Percentiles rank a stretch among this genome's conserved stretches.
Evolutionary conservation across 2,113 vertebrate species (phyloP).

Genomic region (Myotis brandtii): DNA sequence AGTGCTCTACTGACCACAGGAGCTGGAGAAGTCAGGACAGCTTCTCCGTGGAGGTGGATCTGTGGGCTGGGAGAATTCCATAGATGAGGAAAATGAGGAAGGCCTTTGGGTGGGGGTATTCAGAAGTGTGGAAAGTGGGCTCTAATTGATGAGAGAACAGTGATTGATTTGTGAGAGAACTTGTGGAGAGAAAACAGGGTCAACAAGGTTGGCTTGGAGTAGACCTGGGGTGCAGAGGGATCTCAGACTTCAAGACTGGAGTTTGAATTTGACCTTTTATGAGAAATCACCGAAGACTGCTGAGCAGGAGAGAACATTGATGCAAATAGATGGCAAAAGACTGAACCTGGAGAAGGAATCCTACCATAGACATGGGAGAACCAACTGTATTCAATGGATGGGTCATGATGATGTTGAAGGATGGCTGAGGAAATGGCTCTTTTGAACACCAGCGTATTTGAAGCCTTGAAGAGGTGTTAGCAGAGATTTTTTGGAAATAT

Average conservation of each 20-base stretch:
- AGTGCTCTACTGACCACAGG: fast-evolving
- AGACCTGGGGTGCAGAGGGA: not conserved
- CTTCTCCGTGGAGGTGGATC: too few species aligned
- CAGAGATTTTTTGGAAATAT: not conserved
- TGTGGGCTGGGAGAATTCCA: not conserved
- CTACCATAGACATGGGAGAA: fast-evolving
- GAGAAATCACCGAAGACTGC: not conserved
- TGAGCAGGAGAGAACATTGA: not conserved
- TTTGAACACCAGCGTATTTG: not conserved
- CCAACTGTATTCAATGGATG: fast-evolving
- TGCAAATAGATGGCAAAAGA: not conserved
- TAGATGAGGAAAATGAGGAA: not conserved
- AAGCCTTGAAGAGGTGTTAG: not conserved
- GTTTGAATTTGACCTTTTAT: not conserved
- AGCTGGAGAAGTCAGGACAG: not conserved
- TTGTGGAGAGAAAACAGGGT: not conserved
- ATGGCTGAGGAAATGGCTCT: not conserved
- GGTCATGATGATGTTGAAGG: fast-evolving
- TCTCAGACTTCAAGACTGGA: not conserved
- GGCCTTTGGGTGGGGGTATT: not conserved
- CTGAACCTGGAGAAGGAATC: not conserved
- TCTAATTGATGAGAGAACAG: not conserved
- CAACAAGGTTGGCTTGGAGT: not conserved
- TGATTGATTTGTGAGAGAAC: not conserved
- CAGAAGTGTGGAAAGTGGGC: not conserved